Percentiles rank a stretch among this genome's conserved stretches.
Conservation (phyloP, 2,888 invertebrate genomes). For the Limnephilus auricula region DNA sequence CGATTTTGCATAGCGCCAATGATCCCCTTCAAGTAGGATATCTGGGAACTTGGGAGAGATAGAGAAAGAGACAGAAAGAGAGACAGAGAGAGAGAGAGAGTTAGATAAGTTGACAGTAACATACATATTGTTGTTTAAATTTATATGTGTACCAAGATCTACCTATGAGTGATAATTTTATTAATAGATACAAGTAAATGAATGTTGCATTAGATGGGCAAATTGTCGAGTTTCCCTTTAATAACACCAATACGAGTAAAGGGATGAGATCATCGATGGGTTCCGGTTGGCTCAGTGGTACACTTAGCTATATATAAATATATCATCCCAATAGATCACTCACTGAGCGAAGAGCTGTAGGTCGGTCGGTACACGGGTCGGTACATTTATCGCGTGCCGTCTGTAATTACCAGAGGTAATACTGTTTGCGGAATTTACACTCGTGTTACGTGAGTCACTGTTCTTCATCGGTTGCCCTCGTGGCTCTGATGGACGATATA, state of each 20-base stretch:
- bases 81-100: too few species aligned
- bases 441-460: background rate
- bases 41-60: too few species aligned
- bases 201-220: background rate
- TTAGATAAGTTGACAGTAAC: too few species aligned
- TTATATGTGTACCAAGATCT: background rate
- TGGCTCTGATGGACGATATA: background rate
- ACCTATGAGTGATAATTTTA: background rate
- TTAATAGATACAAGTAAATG: background rate
- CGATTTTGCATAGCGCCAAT: background rate
- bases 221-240: background rate
- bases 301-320: background rate
- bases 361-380: background rate
- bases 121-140: too few species aligned
- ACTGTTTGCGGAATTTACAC: background rate
- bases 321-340: background rate
- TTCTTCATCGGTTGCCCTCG: background rate
- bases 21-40: background rate
- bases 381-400: background rate
- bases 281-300: background rate
- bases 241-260: background rate
- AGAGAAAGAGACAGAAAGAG: too few species aligned
- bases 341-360: background rate
- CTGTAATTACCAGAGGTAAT: background rate
- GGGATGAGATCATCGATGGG: background rate